Evolutionary conservation across 2,888 invertebrate species (phyloP).

Genomic region (Acanthosepion esculentum): DNA sequence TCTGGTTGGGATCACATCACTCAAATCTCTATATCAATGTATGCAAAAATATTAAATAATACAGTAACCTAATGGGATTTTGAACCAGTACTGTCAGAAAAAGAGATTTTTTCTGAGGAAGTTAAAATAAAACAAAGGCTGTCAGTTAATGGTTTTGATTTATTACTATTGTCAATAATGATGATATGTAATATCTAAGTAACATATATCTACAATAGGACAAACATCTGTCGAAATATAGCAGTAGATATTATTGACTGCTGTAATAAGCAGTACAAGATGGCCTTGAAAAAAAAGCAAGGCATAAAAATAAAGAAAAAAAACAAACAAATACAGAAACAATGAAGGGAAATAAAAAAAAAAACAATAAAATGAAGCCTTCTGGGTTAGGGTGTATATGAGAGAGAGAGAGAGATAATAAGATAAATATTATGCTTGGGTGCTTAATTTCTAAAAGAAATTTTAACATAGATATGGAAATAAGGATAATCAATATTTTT

Average conservation of each 20-base stretch:
- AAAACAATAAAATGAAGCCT: no score
- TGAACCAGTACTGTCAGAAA: background rate
- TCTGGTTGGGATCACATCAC: background rate
- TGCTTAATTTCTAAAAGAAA: no score
- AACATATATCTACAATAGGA: background rate
- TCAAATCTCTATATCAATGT: background rate
- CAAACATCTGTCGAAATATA: background rate
- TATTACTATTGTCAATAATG: background rate
- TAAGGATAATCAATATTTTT: no score
- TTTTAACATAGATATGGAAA: no score
- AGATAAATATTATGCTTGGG: no score
- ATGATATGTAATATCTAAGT: background rate
- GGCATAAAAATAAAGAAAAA: background rate
- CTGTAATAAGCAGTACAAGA: background rate
- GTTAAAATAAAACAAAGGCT: background rate
- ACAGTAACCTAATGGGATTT: background rate
- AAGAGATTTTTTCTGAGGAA: no score
- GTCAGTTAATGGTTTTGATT: background rate
- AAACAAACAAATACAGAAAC: background rate
- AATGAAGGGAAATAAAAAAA: no score
- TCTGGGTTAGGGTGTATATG: no score
- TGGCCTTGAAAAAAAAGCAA: background rate
- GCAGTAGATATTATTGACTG: background rate
- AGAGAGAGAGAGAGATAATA: no score
- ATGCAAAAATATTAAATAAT: background rate